Evolutionary conservation across 2,797 vertebrate species (phyloP).

Genomic region (Agapornis canus): DNA sequence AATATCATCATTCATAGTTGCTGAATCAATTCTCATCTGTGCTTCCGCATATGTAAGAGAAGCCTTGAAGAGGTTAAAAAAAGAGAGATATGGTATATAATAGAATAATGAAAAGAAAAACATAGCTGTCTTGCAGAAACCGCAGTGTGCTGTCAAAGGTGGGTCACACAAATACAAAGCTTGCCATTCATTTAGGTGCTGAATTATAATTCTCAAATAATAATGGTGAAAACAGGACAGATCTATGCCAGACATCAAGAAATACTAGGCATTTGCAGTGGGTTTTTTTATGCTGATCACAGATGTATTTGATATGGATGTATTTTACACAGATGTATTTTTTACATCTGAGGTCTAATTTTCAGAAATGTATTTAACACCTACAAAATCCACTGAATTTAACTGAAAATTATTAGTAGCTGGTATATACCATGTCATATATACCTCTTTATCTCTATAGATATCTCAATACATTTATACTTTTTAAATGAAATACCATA

Average conservation of each 20-base stretch:
- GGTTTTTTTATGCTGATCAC: neutral
- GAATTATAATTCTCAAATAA: neutral
- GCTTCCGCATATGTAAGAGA: conserved; percentile 97
- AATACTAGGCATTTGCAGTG: neutral
- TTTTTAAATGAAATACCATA: neutral
- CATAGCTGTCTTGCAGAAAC: neutral
- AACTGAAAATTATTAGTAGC: neutral
- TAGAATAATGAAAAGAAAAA: neutral
- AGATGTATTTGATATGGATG: neutral
- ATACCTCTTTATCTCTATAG: neutral
- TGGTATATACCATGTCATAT: neutral
- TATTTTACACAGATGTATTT: neutral
- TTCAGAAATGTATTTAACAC: neutral
- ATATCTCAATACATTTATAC: neutral
- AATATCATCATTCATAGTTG: conserved; percentile 86
- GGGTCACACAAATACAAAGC: neutral
- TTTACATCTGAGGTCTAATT: neutral
- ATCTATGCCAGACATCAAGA: neutral
- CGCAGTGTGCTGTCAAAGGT: neutral
- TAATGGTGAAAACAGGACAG: neutral
- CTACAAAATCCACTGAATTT: neutral
- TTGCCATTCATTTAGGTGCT: neutral
- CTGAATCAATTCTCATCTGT: conserved; percentile 96
- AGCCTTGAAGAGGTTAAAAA: conserved; percentile 77
- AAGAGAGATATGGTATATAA: neutral